Conservation (phyloP, 2,113 vertebrate genomes). For the Himantopus leucocephalus region DNA sequence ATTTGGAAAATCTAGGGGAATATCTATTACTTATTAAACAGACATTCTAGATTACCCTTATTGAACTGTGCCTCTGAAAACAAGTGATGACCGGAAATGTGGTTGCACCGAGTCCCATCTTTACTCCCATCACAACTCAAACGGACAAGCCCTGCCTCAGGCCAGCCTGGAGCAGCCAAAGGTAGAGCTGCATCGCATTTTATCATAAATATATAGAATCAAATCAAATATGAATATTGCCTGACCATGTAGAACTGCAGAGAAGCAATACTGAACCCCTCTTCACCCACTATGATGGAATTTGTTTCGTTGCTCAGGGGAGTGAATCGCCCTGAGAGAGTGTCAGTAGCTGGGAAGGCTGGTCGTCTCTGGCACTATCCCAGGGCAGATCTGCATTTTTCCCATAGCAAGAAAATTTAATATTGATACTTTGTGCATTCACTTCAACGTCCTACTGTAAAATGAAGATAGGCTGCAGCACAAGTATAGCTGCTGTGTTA, state of each 20-base stretch:
- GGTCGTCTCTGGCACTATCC: not conserved
- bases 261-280: not conserved
- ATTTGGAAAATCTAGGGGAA: not conserved
- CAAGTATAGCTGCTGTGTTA: not conserved
- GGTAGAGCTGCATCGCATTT: not conserved
- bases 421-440: not conserved
- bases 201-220: not conserved
- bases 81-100: not conserved
- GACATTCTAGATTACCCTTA: not conserved
- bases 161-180: not conserved
- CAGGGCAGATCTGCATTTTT: not conserved
- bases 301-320: not conserved
- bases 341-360: not conserved
- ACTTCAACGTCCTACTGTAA: not conserved
- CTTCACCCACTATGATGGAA: not conserved
- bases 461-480: not conserved
- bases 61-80: not conserved
- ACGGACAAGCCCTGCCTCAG: not conserved
- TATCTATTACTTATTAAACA: not conserved
- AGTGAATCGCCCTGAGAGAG: not conserved
- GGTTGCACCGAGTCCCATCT: not conserved
- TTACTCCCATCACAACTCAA: not conserved
- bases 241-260: not conserved
- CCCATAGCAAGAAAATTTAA: not conserved
- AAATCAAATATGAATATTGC: not conserved